Evolutionary conservation across 2,888 invertebrate species (phyloP).

Genomic region (Disparrhopalites patrizii): DNA sequence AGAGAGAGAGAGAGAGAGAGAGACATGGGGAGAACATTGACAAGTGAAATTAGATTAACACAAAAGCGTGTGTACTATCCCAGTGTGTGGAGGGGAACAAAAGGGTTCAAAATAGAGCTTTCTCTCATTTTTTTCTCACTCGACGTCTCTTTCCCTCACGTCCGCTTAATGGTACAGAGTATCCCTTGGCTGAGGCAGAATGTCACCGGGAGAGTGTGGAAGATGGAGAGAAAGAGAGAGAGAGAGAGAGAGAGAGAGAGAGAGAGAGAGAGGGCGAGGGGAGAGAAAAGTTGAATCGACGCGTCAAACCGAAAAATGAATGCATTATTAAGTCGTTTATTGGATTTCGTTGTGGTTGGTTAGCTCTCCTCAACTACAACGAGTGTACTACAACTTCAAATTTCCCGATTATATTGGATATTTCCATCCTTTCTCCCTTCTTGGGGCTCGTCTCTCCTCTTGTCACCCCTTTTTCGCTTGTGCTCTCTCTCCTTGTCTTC

Average conservation of each 20-base stretch:
- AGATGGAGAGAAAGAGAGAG: neutral
- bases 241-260: neutral
- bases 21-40: conserved; percentile 36
- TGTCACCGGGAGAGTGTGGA: neutral
- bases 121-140: too few species aligned
- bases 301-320: conserved; percentile 40
- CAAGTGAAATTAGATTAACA: conserved; percentile 49
- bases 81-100: conserved; percentile 34
- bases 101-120: conserved; percentile 32
- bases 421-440: neutral
- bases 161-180: neutral
- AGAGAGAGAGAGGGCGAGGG: conserved; percentile 12
- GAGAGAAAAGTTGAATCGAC: conserved; percentile 24
- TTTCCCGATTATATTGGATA: neutral
- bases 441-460: neutral
- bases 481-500: neutral
- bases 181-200: conserved; percentile 10
- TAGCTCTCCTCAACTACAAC: conserved; percentile 20
- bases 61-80: conserved; percentile 38
- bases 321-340: conserved; percentile 37
- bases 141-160: neutral
- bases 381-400: too few species aligned
- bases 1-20: conserved; percentile 10
- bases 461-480: neutral
- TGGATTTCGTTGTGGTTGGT: conserved; percentile 39